phyloP scores from a whole-genome alignment of 2,888 invertebrate species.

The Odiellus spinosus region DNA sequence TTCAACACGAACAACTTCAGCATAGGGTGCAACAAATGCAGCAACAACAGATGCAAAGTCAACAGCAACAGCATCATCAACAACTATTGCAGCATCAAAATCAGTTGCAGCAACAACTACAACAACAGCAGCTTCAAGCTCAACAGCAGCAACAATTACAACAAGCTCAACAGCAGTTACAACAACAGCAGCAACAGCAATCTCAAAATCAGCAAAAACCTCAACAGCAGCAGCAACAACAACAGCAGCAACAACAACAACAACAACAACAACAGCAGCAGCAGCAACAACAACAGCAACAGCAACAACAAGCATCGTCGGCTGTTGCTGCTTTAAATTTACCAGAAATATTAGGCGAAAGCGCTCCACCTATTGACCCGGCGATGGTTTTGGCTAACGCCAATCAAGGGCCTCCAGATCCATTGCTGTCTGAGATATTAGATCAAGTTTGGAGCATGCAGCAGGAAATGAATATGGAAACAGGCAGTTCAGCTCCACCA shows the following conservation, averaged over 20 bases:
- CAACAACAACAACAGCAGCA: slow-evolving; percentile 28
- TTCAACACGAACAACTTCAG: neutral
- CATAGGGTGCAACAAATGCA: neutral
- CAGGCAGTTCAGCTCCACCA: neutral
- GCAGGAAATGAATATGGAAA: slow-evolving; percentile 15
- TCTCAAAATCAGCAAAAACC: slow-evolving; percentile 3
- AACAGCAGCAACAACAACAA: slow-evolving; percentile 21
- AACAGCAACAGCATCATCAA: slow-evolving; percentile 5
- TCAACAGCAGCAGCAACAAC: slow-evolving; percentile 21
- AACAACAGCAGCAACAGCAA: slow-evolving; percentile 12
- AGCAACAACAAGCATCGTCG: slow-evolving; percentile 5
- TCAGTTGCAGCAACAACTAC: slow-evolving; percentile 4
- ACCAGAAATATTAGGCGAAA: neutral
- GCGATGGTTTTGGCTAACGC: neutral
- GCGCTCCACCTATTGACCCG: neutral
- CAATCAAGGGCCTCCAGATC: slow-evolving; percentile 8
- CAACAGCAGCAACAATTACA: slow-evolving; percentile 6
- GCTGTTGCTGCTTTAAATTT: slow-evolving; percentile 4
- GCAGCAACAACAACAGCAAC: neutral
- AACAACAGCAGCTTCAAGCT: slow-evolving; percentile 8
- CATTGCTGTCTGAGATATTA: slow-evolving; percentile 15
- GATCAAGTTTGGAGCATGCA: slow-evolving; percentile 19
- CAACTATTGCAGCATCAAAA: neutral
- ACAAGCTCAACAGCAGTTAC: slow-evolving; percentile 7
- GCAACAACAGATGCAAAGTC: neutral